Evolutionary conservation across 2,113 vertebrate species (phyloP), one percentile per base, ranked within the genome.

Genomic region (Blennius ocellaris): DNA sequence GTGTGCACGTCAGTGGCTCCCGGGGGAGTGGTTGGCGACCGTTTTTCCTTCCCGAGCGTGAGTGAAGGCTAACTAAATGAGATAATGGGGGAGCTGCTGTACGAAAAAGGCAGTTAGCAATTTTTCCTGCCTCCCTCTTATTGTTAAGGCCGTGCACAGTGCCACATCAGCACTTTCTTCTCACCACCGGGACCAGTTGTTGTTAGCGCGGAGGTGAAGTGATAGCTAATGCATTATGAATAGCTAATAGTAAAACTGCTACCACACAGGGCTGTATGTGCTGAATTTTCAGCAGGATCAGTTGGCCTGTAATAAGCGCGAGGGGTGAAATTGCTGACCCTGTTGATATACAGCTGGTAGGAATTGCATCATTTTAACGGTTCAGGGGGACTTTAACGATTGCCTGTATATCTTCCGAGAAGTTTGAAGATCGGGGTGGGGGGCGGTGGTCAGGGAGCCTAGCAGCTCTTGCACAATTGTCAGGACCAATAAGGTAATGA

Each of bases 141-240:
- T 84, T 84, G 82, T 90, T 80, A 63, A 75, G 74, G 75, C 73
- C 81, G 82, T 9, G 14, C 73, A 72, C 57, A 79, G 49, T 0
- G 44, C 83, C 21, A 7, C 76, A 66, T 92, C 91, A 89, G 91
- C 88, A 78, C 71, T 84, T 87, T 77, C 54, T 61, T 12, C 45
- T 49, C 63, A 65, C 89, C 76, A 11, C 58, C n/a, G 87, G 85
- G 91, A 88, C 82, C 79, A 66, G 83, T 89, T 88, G 81, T 90
- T 84, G 82, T 88, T 83, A 78, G 79, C 3, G 38, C 54, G 2
- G 74, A 79, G 87, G 81, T 89, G 81, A 88, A 88, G 76, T 83
- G 85, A 77, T 83, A 80, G 83, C 87, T 80, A 88, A 88, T 89
- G 73, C 88, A 86, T 86, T 86, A 90, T 91, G 86, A 91, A 90